A percentile compares a stretch with the other conserved stretches of the same genome.
phyloP scores from a whole-genome alignment of 2,888 invertebrate species.

The Rotaria macrura region DNA sequence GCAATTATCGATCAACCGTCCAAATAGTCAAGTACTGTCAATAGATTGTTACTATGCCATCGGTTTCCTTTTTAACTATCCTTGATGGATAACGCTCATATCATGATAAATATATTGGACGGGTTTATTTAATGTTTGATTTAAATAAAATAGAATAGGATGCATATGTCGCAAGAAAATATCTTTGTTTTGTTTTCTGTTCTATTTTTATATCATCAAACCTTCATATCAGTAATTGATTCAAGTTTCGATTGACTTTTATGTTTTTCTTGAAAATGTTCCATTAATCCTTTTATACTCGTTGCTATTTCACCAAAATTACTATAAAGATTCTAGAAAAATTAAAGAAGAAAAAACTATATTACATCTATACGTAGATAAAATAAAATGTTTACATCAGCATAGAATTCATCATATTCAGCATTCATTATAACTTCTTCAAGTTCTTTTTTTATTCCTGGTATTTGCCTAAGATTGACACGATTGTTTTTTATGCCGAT shows the following conservation, averaged over 20 bases:
- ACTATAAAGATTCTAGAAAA: slow-evolving; percentile 57
- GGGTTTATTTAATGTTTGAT: too few relatives aligned
- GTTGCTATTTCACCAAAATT: slow-evolving; percentile 98
- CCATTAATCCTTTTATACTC: slow-evolving; percentile 89
- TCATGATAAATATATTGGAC: too few relatives aligned
- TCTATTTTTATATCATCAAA: too few relatives aligned
- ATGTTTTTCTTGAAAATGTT: slow-evolving; percentile 87
- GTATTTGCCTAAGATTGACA: slow-evolving; percentile 72
- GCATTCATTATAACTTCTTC: slow-evolving; percentile 83
- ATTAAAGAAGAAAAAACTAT: neutral
- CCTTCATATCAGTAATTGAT: slow-evolving; percentile 94
- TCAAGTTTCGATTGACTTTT: slow-evolving; percentile 85
- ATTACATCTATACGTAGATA: neutral
- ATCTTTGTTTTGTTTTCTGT: too few relatives aligned
- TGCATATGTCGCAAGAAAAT: too few relatives aligned
- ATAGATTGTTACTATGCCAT: too few relatives aligned
- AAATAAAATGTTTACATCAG: slow-evolving; percentile 52
- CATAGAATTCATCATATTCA: slow-evolving; percentile 93
- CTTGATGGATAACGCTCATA: too few relatives aligned
- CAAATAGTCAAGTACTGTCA: too few relatives aligned
- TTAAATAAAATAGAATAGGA: too few relatives aligned
- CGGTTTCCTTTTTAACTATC: too few relatives aligned
- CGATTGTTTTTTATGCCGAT: slow-evolving; percentile 82
- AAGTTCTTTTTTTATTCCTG: slow-evolving; percentile 76
- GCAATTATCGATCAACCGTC: too few relatives aligned